Conservation (phyloP, 2,797 vertebrate species). For the Leptoclinus maculatus region DNA sequence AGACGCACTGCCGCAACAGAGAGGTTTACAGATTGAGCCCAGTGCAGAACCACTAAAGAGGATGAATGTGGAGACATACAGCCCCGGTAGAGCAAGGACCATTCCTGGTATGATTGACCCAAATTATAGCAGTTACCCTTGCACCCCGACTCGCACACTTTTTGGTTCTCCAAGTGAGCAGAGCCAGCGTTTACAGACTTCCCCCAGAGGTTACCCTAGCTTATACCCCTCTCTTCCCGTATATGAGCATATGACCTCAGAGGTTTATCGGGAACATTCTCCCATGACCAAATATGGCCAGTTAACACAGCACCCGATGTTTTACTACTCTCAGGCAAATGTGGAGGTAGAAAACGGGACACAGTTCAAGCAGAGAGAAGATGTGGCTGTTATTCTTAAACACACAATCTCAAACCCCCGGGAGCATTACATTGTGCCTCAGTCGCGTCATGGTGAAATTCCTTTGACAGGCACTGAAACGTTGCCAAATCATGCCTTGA, state of each 20-base stretch:
- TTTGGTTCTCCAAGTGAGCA: slow-evolving; percentile 73
- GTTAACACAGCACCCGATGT: slow-evolving; percentile 76
- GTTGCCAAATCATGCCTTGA: slow-evolving; percentile 64
- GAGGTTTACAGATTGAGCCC: slow-evolving; percentile 69
- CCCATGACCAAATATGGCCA: slow-evolving; percentile 82
- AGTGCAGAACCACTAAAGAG: slow-evolving; percentile 68
- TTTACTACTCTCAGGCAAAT: slow-evolving; percentile 80
- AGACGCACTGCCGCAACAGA: slow-evolving; percentile 71
- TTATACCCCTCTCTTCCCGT: slow-evolving; percentile 69
- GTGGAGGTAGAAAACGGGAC: slow-evolving; percentile 72
- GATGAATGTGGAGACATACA: slow-evolving; percentile 62
- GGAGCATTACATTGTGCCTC: slow-evolving; percentile 72
- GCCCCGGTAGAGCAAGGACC: slow-evolving; percentile 57
- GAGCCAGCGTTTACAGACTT: slow-evolving; percentile 71
- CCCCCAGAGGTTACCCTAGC: slow-evolving; percentile 74
- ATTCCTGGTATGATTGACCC: slow-evolving; percentile 74
- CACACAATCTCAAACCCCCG: slow-evolving; percentile 57
- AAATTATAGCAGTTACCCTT: slow-evolving; percentile 73
- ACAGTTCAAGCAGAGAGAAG: slow-evolving; percentile 68
- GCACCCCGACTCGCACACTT: slow-evolving; percentile 63
- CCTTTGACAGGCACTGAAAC: slow-evolving; percentile 61
- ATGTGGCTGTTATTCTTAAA: slow-evolving; percentile 68
- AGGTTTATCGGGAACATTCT: slow-evolving; percentile 81
- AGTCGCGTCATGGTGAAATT: slow-evolving; percentile 66
- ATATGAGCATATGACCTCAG: slow-evolving; percentile 81